phyloP scores from a whole-genome alignment of 2,888 invertebrate species.

The Ichneumoninae sp. region DNA sequence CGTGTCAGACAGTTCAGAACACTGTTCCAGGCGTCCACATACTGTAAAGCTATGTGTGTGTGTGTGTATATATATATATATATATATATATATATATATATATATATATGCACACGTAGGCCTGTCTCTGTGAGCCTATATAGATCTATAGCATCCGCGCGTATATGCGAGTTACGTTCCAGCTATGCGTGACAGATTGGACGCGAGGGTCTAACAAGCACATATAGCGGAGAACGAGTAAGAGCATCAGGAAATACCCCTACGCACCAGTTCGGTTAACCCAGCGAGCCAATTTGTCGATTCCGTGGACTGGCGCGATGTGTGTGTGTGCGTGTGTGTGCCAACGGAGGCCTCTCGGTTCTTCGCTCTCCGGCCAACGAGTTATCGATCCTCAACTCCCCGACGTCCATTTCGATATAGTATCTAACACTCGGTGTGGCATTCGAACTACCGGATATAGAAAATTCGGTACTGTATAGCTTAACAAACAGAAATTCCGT shows the following conservation, averaged over 20 bases:
- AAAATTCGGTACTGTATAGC: slow-evolving; percentile 16
- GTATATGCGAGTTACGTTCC: slow-evolving; percentile 61
- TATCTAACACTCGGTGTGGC: slow-evolving; percentile 22
- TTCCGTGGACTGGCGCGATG: slow-evolving; percentile 62
- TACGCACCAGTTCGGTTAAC: slow-evolving; percentile 65
- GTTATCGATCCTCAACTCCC: slow-evolving; percentile 54
- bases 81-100: too few relatives aligned
- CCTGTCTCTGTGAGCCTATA: background rate
- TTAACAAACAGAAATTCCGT: slow-evolving; percentile 4
- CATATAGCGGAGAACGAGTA: slow-evolving; percentile 35
- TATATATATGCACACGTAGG: background rate
- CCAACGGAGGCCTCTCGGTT: slow-evolving; percentile 24
- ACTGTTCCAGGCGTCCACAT: background rate
- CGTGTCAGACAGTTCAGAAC: slow-evolving; percentile 26
- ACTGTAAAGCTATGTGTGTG: background rate
- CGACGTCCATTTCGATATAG: slow-evolving; percentile 36
- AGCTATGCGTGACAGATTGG: slow-evolving; percentile 76
- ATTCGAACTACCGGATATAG: background rate
- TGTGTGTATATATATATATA: too few relatives aligned
- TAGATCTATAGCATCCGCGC: background rate
- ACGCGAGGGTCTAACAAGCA: slow-evolving; percentile 76
- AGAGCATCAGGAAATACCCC: slow-evolving; percentile 59
- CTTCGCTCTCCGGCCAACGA: slow-evolving; percentile 52
- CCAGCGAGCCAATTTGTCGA: slow-evolving; percentile 75
- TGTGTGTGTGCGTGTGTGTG: background rate